Conservation (phyloP, 1,140 invertebrate genomes). For the Bradysia coprophila region DNA sequence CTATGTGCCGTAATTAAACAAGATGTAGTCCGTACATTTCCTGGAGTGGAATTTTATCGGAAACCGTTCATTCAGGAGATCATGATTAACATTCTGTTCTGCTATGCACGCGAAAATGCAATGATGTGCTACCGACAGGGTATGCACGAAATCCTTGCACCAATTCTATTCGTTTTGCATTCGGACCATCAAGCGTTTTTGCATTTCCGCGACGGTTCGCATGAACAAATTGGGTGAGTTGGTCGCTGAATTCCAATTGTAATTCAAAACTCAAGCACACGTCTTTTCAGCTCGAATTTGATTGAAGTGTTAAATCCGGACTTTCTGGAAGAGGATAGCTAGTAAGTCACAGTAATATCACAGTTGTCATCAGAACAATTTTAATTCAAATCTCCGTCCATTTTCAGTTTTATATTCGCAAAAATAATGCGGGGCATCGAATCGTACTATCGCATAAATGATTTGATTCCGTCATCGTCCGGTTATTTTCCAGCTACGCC, state of each 20-base stretch:
- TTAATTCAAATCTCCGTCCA: neutral
- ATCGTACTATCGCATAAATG: conserved; percentile 44
- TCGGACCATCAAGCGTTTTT: conserved; percentile 46
- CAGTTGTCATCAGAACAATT: neutral
- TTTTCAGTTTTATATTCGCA: conserved; percentile 45
- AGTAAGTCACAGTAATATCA: conserved; percentile 31
- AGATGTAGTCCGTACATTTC: conserved; percentile 65
- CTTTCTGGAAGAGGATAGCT: conserved; percentile 54
- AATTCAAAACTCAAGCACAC: no score
- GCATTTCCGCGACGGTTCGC: conserved; percentile 18
- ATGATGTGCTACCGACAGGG: conserved; percentile 59
- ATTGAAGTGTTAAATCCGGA: conserved; percentile 35
- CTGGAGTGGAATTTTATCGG: conserved; percentile 59
- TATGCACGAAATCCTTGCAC: conserved; percentile 70
- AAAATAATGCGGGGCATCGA: conserved; percentile 53
- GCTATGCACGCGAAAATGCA: conserved; percentile 52
- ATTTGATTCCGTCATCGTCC: conserved; percentile 25
- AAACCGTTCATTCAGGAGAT: conserved; percentile 41
- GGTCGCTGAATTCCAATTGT: neutral
- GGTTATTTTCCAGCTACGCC: conserved; percentile 21
- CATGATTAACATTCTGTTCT: conserved; percentile 40
- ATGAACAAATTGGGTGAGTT: conserved; percentile 2
- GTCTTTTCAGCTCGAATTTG: no score
- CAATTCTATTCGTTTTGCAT: conserved; percentile 52
- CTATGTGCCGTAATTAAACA: conserved; percentile 51